Evolutionary conservation across 2,888 invertebrate species (phyloP), one percentile per base, ranked within the genome.

Genomic region (Chymomyza caudatula): DNA sequence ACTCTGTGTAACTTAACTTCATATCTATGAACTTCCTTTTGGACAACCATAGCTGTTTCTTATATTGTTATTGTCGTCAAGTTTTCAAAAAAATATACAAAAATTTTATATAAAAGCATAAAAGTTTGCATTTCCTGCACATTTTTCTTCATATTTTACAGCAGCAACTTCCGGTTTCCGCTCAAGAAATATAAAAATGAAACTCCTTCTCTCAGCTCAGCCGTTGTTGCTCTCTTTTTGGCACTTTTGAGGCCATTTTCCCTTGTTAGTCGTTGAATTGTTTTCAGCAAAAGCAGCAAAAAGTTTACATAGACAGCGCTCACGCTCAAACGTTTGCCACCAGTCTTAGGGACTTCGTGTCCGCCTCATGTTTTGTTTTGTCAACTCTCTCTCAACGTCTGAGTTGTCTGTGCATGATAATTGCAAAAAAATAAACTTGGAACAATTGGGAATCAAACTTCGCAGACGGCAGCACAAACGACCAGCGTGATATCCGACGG

Each of bases 51-150:
- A 66, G 53, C 29, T 51, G 19, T 65, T 73, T n/a, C n/a, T n/a
- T 13, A 0, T 47, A 55, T 59, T 49, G 57, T 65, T 64, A 70
- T 65, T 60, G 44, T 44, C 56, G 58, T 69, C 65, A 77, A 61
- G 54, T 74, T 64, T 62, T 60, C 54, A 62, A 56, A 66, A 70
- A 69, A 70, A 63, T 53, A 44, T 60, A 65, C 37, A 62, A 61
- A 59, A 23, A 54, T 73, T 63, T 62, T 43, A 65, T 73, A 13
- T 37, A 37, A 25, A 25, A 25, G 25, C 25, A 25, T 25, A 85
- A 79, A 82, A 82, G 68, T 86, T 82, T 84, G 85, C 86, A 82
- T 86, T 81, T 82, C 82, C 82, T 86, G 82, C 67, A 70, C 66
- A 78, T 78, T 81, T 74, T 82, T 74, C 67, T 74, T 71, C 60